phyloP scores from a whole-genome alignment of 2,888 invertebrate genomes.

The Camptogramma bilineatum region DNA sequence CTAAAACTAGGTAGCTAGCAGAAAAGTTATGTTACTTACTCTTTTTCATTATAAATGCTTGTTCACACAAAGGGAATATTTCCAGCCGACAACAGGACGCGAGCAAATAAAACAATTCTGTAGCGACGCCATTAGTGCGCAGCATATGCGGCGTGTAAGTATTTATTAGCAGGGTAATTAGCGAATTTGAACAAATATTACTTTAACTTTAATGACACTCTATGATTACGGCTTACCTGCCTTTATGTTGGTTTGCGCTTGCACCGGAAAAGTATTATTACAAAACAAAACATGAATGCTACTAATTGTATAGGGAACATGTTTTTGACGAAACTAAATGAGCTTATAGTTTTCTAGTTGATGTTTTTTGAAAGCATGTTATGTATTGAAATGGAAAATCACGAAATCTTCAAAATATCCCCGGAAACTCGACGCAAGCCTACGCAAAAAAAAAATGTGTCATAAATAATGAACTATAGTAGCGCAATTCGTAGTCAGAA shows the following conservation, averaged over 20 bases:
- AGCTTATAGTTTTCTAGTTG: neutral
- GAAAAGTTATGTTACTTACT: neutral
- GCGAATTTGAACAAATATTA: slow-evolving; percentile 83
- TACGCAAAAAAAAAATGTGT: too few species aligned
- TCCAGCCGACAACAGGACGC: slow-evolving; percentile 58
- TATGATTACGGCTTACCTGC: slow-evolving; percentile 44
- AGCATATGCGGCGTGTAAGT: slow-evolving; percentile 80
- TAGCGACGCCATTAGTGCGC: slow-evolving; percentile 64
- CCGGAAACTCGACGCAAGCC: neutral
- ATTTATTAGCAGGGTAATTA: slow-evolving; percentile 81
- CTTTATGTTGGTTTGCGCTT: slow-evolving; percentile 49
- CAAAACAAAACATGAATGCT: slow-evolving; percentile 29
- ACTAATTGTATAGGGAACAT: slow-evolving; percentile 35
- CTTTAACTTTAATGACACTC: slow-evolving; percentile 77
- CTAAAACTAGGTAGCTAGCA: neutral
- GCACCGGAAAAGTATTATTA: slow-evolving; percentile 52
- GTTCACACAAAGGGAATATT: slow-evolving; percentile 71
- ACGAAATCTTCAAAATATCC: neutral
- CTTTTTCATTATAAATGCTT: slow-evolving; percentile 51
- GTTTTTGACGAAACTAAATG: slow-evolving; percentile 44
- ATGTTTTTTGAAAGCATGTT: neutral
- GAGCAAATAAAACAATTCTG: slow-evolving; percentile 71
- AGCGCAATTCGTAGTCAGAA: too few species aligned
- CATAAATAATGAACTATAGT: too few species aligned
- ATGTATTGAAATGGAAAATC: neutral